A percentile compares a stretch with the other conserved stretches of the same genome.
phyloP scores from a whole-genome alignment of 2,113 vertebrate species.

The Grammomys surdaster region DNA sequence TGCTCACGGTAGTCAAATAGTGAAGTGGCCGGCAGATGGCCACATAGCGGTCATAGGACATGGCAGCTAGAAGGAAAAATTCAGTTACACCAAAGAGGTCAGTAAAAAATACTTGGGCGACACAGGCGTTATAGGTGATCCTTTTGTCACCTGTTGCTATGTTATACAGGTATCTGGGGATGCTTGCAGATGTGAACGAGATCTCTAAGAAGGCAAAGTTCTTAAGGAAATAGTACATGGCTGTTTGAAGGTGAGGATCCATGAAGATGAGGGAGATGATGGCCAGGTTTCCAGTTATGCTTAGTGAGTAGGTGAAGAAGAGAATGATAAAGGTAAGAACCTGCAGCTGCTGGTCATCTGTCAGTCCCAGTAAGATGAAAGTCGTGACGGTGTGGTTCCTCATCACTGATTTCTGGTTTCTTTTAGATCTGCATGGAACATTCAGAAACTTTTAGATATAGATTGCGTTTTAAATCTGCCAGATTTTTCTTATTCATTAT shows the following conservation, averaged over 20 bases:
- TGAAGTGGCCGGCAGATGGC: conserved; percentile 77
- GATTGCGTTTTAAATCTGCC: background rate
- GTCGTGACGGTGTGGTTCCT: conserved; percentile 65
- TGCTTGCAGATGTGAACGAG: conserved; percentile 66
- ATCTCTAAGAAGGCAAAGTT: conserved; percentile 76
- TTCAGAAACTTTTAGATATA: conserved; percentile 16
- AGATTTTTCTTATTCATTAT: background rate
- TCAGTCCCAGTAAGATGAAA: conserved; percentile 80
- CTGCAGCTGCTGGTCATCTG: conserved; percentile 61
- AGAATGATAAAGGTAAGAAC: conserved; percentile 52
- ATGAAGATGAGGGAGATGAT: conserved; percentile 55
- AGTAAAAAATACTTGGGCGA: conserved; percentile 70
- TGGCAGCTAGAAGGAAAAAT: conserved; percentile 72
- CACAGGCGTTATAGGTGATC: conserved; percentile 69
- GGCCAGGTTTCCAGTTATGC: conserved; percentile 52
- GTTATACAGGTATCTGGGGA: conserved; percentile 76
- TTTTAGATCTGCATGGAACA: conserved; percentile 6
- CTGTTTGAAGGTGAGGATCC: conserved; percentile 68
- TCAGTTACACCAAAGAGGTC: conserved; percentile 68
- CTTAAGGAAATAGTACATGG: conserved; percentile 74
- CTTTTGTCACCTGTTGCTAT: conserved; percentile 61
- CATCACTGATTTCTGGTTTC: conserved; percentile 7
- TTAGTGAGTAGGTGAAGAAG: conserved; percentile 59
- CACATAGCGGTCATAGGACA: conserved; percentile 74
- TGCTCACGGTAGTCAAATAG: conserved; percentile 66